phyloP scores from a whole-genome alignment of 2,888 invertebrate species.

The Erebia palarica region DNA sequence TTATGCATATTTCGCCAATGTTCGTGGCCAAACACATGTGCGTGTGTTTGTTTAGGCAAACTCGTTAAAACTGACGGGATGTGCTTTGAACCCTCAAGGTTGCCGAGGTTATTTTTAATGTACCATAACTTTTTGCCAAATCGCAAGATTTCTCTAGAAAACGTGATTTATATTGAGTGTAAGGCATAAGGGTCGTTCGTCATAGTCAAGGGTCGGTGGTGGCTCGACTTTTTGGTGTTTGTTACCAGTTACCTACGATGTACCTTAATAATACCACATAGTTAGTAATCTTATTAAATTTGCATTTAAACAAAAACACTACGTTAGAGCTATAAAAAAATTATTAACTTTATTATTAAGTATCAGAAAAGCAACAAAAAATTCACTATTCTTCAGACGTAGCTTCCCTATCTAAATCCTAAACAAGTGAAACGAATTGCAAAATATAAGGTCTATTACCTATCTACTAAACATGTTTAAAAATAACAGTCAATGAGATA shows the following conservation, averaged over 20 bases:
- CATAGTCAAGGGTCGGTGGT: background rate
- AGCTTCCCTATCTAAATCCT: too few relatives aligned
- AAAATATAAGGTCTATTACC: background rate
- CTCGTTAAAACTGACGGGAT: slow-evolving; percentile 77
- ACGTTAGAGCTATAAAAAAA: too few relatives aligned
- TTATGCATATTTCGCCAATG: slow-evolving; percentile 54
- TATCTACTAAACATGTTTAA: too few relatives aligned
- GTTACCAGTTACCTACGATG: background rate
- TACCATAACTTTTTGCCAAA: slow-evolving; percentile 35
- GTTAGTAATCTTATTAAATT: too few relatives aligned
- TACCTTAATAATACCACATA: too few relatives aligned
- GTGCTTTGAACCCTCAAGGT: slow-evolving; percentile 78
- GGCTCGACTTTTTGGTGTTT: background rate
- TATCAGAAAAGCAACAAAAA: too few relatives aligned
- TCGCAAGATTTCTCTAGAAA: slow-evolving; percentile 30
- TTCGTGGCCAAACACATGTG: slow-evolving; percentile 69
- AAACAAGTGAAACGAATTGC: too few relatives aligned
- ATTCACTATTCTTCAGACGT: too few relatives aligned
- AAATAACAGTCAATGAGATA: background rate
- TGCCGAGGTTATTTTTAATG: slow-evolving; percentile 62
- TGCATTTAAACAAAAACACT: too few relatives aligned
- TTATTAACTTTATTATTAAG: too few relatives aligned
- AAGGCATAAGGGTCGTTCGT: background rate
- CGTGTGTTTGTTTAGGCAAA: slow-evolving; percentile 77
- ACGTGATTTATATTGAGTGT: slow-evolving; percentile 14